phyloP scores from a whole-genome alignment of 2,797 vertebrate genomes.

The Saguinus oedipus region DNA sequence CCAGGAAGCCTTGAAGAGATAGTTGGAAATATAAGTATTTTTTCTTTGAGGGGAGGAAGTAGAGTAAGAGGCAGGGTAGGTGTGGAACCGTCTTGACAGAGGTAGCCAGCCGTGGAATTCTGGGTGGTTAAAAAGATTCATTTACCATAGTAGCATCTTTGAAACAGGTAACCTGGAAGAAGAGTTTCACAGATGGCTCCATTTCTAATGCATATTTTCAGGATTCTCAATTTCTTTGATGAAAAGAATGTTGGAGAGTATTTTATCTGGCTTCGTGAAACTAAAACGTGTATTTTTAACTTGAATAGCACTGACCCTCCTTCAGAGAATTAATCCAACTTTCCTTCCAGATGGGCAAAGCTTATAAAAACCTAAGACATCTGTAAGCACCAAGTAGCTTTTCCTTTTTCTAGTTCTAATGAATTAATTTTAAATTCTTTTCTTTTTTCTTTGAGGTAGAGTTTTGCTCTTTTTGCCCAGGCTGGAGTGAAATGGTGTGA shows the following conservation, averaged over 20 bases:
- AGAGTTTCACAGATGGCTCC: not conserved
- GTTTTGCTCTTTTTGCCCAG: no score
- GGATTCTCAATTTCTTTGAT: not conserved
- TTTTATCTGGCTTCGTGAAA: not conserved
- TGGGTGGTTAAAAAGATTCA: not conserved
- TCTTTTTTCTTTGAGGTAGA: not conserved
- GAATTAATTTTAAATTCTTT: not conserved
- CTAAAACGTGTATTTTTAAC: not conserved
- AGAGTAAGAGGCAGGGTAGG: not conserved
- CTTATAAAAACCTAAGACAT: not conserved
- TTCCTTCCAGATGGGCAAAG: not conserved
- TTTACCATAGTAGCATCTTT: not conserved
- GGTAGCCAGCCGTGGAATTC: accelerated
- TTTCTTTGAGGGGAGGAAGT: not conserved
- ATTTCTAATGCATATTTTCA: not conserved
- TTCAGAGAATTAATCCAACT: not conserved
- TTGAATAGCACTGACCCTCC: not conserved
- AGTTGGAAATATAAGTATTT: not conserved
- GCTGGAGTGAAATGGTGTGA: no score
- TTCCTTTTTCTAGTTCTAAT: not conserved
- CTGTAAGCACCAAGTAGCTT: not conserved
- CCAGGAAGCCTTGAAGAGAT: not conserved
- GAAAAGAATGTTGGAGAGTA: not conserved
- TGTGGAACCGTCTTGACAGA: accelerated
- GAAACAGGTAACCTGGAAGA: not conserved